Conservation (phyloP, 2,797 vertebrate species). For the Peromyscus eremicus region DNA sequence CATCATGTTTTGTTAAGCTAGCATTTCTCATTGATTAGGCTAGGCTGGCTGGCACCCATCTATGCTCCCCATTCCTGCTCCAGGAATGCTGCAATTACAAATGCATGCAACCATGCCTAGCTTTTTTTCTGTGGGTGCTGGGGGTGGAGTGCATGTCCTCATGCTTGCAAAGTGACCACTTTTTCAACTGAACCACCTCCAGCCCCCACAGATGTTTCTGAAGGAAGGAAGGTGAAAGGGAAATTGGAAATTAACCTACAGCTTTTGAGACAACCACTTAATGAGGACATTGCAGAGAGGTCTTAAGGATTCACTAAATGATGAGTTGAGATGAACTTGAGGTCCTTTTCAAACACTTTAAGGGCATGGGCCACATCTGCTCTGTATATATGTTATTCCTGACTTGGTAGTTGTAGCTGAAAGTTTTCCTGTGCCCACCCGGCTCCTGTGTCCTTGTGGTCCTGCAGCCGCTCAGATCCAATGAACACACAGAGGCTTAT, state of each 20-base stretch:
- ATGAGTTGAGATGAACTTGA: background rate
- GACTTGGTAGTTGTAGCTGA: background rate
- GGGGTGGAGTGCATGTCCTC: background rate
- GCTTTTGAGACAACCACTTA: background rate
- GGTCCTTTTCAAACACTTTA: background rate
- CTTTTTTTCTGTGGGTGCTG: background rate
- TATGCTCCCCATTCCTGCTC: background rate
- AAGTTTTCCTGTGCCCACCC: too few relatives aligned
- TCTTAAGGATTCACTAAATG: background rate
- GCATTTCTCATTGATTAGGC: background rate
- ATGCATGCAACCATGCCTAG: background rate
- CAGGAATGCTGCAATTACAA: background rate
- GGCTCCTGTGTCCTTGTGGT: too few relatives aligned
- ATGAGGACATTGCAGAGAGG: background rate
- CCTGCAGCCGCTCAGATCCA: too few relatives aligned
- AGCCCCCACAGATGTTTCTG: background rate
- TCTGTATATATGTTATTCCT: background rate
- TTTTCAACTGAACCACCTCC: background rate
- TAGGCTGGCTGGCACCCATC: background rate
- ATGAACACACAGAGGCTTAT: too few relatives aligned
- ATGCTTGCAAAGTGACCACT: background rate
- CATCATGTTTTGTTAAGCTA: background rate
- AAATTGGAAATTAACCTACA: background rate
- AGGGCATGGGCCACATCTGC: background rate
- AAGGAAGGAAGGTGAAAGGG: background rate